Conservation (phyloP, 2,113 vertebrate genomes). For the Tachycineta bicolor region DNA sequence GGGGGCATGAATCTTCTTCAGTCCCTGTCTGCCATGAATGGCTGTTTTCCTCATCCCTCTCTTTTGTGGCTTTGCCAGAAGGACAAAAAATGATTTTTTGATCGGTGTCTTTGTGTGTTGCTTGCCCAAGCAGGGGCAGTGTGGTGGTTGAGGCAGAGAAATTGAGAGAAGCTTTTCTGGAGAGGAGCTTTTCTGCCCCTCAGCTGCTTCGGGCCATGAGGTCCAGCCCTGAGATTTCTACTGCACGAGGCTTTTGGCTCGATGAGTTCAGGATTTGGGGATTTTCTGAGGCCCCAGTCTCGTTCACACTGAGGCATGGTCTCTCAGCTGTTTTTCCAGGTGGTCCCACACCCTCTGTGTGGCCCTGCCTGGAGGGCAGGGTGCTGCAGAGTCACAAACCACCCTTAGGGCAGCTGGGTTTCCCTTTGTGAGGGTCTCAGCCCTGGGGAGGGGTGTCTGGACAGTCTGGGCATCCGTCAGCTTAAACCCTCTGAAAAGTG, state of each 20-base stretch:
- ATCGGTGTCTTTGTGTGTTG: not conserved
- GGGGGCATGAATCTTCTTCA: not conserved
- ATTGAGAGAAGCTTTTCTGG: not conserved
- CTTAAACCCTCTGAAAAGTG: not conserved
- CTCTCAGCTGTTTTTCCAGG: not conserved
- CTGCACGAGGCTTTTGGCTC: not conserved
- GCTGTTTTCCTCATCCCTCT: not conserved
- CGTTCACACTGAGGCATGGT: not conserved
- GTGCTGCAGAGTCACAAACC: fast-evolving
- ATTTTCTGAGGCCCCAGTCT: not conserved
- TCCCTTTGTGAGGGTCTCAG: not conserved
- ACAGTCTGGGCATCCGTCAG: not conserved
- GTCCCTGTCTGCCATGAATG: not conserved
- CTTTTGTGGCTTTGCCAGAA: not conserved
- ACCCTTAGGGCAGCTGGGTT: not conserved
- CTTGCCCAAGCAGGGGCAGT: not conserved
- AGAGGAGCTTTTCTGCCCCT: not conserved
- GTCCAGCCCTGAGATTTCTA: not conserved
- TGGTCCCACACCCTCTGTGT: not conserved
- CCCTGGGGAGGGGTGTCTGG: not conserved
- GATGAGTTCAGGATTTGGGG: not conserved
- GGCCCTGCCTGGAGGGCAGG: not conserved
- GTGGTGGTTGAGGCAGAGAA: not conserved
- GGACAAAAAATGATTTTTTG: not conserved
- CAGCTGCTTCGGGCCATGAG: not conserved